These are phyloP conservation scores for Pseudocheirus occidentalis DNA, from an alignment of 2,797 vertebrate species.

Conservation along the genomic window DNA sequence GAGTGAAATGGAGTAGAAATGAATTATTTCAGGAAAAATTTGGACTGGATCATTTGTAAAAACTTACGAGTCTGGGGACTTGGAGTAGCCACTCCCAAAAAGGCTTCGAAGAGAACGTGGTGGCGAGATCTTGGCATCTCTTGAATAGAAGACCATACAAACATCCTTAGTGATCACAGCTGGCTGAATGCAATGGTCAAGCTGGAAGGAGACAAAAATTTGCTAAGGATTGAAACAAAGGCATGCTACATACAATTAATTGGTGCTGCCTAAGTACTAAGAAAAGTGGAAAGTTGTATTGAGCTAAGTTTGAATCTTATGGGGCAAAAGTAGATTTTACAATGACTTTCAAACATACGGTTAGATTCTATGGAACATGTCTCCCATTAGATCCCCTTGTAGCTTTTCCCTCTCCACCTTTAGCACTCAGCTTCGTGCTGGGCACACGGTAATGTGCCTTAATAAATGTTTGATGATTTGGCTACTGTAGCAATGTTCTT, in stretches of 20 bases:
- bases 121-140: slow-evolving; percentile 96
- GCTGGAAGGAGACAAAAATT: slow-evolving; percentile 83
- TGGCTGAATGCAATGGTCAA: slow-evolving; percentile 99
- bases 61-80: slow-evolving; percentile 95
- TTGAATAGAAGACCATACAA: slow-evolving; percentile 98
- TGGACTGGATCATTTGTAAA: background rate
- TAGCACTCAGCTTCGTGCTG: background rate
- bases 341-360: background rate
- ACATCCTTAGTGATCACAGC: slow-evolving; percentile 99
- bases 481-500: background rate
- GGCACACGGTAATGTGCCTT: background rate
- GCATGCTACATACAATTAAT: background rate
- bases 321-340: background rate
- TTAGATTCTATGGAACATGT: background rate
- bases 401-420: background rate
- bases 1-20: background rate
- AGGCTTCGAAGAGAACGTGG: slow-evolving; percentile 96
- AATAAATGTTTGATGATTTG: background rate
- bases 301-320: background rate
- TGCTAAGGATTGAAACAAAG: background rate
- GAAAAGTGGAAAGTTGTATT: background rate
- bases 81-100: slow-evolving; percentile 96
- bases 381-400: background rate
- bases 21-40: background rate
- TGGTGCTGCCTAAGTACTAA: background rate